Conservation (phyloP, 2,888 invertebrate genomes). For the Scrobipalpa atriplicella region DNA sequence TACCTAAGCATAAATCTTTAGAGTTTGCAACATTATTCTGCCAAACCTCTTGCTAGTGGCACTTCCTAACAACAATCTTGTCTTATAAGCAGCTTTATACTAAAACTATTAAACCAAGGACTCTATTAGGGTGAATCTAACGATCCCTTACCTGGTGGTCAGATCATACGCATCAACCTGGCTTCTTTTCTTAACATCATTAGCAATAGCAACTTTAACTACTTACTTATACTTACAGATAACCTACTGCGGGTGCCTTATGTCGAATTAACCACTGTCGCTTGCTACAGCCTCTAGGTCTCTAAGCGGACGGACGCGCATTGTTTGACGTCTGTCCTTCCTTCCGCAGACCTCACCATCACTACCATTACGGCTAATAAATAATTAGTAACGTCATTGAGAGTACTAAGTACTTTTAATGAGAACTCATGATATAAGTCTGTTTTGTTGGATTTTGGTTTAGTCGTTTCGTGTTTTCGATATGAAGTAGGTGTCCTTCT, state of each 20-base stretch:
- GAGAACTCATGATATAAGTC: not conserved
- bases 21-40: no score
- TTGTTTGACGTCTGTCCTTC: conserved; percentile 33
- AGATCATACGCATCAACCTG: no score
- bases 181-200: not conserved
- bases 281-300: not conserved
- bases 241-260: no score
- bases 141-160: no score
- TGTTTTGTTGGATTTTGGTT: not conserved
- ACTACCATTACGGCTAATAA: conserved; percentile 6
- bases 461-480: not conserved
- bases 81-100: no score
- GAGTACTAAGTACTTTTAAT: conserved; percentile 17
- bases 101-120: no score
- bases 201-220: not conserved
- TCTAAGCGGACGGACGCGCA: conserved; percentile 21
- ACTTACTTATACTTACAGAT: no score
- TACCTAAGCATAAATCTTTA: no score
- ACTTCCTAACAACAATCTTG: no score
- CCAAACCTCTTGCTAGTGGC: no score
- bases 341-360: conserved; percentile 29
- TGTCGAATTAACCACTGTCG: not conserved
- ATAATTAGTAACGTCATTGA: conserved; percentile 16
- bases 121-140: no score
- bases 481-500: no score